Percentiles rank a stretch among this genome's conserved stretches.
phyloP scores from a whole-genome alignment of 2,888 invertebrate species.

The Holacanthella duospinosa region DNA sequence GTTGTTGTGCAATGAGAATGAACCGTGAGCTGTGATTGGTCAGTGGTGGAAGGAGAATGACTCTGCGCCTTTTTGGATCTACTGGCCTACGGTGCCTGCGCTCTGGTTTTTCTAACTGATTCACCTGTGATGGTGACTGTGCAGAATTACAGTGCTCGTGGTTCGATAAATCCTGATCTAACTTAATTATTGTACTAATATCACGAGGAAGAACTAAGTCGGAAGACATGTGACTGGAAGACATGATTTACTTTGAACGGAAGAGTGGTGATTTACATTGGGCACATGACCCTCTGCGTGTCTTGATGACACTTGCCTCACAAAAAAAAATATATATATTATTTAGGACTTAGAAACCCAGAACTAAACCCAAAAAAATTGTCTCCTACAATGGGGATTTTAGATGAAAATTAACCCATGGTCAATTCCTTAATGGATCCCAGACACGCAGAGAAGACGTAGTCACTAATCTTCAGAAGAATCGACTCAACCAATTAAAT shows the following conservation, averaged over 20 bases:
- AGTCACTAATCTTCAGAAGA: no score
- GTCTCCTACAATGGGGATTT: no score
- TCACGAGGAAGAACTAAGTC: not conserved
- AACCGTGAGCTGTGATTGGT: slow-evolving; percentile 11
- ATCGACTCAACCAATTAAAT: no score
- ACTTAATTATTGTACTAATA: slow-evolving; percentile 1
- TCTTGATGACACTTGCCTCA: not conserved
- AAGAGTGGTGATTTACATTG: not conserved
- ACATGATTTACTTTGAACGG: not conserved
- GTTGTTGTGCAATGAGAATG: slow-evolving; percentile 29
- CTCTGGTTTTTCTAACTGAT: no score
- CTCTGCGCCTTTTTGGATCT: not conserved
- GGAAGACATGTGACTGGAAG: slow-evolving; percentile 5
- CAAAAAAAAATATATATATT: no score
- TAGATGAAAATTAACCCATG: no score
- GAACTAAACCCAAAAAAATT: no score
- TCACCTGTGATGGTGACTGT: not conserved
- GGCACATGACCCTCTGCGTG: not conserved
- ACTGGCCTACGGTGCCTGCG: no score
- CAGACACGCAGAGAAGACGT: no score
- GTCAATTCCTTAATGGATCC: no score
- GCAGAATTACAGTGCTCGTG: not conserved
- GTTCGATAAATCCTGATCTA: not conserved
- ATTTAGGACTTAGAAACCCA: no score
- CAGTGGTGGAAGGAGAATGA: slow-evolving; percentile 3